Conservation (phyloP, 2,888 invertebrate genomes). For the Oegoconia quadripuncta region DNA sequence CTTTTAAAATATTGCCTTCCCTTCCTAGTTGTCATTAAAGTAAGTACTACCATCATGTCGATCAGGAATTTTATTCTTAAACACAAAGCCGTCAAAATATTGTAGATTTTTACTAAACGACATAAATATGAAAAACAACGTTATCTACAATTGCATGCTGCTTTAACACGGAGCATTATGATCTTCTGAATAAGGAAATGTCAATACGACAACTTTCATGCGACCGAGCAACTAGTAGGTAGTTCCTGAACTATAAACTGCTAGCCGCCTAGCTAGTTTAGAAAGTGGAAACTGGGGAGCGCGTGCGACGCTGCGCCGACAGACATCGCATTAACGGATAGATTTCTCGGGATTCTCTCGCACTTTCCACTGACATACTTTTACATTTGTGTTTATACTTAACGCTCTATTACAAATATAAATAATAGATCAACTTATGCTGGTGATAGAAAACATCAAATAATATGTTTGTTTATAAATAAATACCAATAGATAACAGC, state of each 20-base stretch:
- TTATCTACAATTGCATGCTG: background rate
- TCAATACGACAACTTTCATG: constrained; percentile 65
- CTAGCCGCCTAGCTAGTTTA: constrained; percentile 60
- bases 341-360: constrained; percentile 77
- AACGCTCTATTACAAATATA: too few relatives aligned
- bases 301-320: constrained; percentile 33
- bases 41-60: too few relatives aligned
- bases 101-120: too few relatives aligned
- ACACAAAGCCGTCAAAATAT: too few relatives aligned
- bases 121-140: too few relatives aligned
- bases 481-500: too few relatives aligned
- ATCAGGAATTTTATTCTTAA: too few relatives aligned
- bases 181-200: constrained; percentile 52
- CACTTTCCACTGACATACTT: constrained; percentile 77
- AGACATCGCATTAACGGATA: constrained; percentile 58
- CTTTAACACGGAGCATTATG: constrained; percentile 5
- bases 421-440: too few relatives aligned
- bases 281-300: constrained; percentile 73
- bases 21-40: constrained; percentile 14
- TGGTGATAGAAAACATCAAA: too few relatives aligned
- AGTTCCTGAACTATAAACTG: constrained; percentile 74
- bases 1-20: constrained; percentile 21
- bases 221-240: constrained; percentile 36
- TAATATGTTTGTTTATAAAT: too few relatives aligned
- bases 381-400: constrained; percentile 27